Evolutionary conservation across 2,888 invertebrate species (phyloP).

Genomic region (Ennomos quercinarius): DNA sequence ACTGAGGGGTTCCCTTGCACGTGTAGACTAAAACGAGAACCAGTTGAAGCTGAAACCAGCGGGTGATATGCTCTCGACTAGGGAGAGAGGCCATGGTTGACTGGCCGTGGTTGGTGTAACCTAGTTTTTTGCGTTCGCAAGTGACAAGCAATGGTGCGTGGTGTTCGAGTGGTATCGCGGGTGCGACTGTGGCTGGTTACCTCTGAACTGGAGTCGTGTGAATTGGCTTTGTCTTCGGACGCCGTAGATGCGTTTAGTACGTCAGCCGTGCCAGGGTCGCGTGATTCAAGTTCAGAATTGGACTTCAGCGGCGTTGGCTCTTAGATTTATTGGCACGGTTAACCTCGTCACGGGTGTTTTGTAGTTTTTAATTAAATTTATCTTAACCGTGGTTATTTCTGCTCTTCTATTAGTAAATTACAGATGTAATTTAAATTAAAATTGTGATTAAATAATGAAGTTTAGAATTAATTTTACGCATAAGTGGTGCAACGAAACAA

Average conservation of each 20-base stretch:
- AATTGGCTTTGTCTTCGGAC: constrained; percentile 64
- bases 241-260: constrained; percentile 41
- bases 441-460: not conserved
- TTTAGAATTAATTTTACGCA: not conserved
- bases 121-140: constrained; percentile 23
- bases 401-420: no score
- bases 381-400: not conserved
- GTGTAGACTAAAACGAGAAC: constrained; percentile 51
- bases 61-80: constrained; percentile 8
- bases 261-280: constrained; percentile 37
- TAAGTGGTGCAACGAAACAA: no score
- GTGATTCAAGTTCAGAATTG: constrained; percentile 40
- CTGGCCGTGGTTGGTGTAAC: constrained; percentile 43
- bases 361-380: constrained; percentile 1
- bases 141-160: constrained; percentile 61
- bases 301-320: constrained; percentile 11
- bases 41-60: constrained; percentile 47
- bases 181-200: constrained; percentile 66
- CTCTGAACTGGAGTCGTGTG: constrained; percentile 75
- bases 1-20: constrained; percentile 68
- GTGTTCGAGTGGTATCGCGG: constrained; percentile 70
- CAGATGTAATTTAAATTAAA: not conserved
- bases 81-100: constrained; percentile 64
- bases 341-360: constrained; percentile 23
- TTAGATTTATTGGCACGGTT: not conserved